phyloP scores from a whole-genome alignment of 2,113 vertebrate genomes.

The Arvicanthis niloticus region DNA sequence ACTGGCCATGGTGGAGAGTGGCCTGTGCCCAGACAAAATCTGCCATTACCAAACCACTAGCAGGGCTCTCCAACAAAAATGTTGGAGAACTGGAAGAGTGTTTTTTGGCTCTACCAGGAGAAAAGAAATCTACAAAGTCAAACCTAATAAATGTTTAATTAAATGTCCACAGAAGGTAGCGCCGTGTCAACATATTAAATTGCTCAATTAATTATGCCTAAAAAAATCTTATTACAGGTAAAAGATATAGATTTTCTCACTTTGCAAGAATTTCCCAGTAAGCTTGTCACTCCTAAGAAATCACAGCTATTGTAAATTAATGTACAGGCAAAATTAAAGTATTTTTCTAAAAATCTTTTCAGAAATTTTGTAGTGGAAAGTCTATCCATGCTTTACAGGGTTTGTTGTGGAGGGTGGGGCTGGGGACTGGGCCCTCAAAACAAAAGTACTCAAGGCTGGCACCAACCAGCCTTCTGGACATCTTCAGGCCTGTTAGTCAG shows the following conservation, averaged over 20 bases:
- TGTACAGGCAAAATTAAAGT: slow-evolving; percentile 43
- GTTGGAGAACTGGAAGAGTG: slow-evolving; percentile 10
- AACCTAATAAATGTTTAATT: slow-evolving; percentile 73
- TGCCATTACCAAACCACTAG: not conserved
- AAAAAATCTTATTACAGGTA: slow-evolving; percentile 58
- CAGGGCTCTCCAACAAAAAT: slow-evolving; percentile 66
- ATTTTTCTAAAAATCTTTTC: not conserved
- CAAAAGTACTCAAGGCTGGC: not conserved
- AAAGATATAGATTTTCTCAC: slow-evolving; percentile 75
- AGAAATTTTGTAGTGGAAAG: slow-evolving; percentile 11
- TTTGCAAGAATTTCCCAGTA: slow-evolving; percentile 66
- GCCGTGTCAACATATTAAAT: slow-evolving; percentile 65
- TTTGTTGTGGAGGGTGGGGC: not conserved
- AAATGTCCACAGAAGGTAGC: slow-evolving; percentile 70
- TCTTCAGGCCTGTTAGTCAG: not conserved
- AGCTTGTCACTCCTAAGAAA: slow-evolving; percentile 31
- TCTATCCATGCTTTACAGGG: not conserved
- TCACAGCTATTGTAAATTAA: slow-evolving; percentile 40
- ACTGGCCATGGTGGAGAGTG: not conserved
- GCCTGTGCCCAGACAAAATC: not conserved
- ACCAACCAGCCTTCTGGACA: not conserved
- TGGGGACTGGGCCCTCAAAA: not conserved
- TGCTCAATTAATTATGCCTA: slow-evolving; percentile 61
- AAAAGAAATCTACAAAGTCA: slow-evolving; percentile 68
- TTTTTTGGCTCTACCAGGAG: slow-evolving; percentile 53